Evolutionary conservation across 2,888 invertebrate genomes (phyloP).

Genomic region (Vanessa cardui): DNA sequence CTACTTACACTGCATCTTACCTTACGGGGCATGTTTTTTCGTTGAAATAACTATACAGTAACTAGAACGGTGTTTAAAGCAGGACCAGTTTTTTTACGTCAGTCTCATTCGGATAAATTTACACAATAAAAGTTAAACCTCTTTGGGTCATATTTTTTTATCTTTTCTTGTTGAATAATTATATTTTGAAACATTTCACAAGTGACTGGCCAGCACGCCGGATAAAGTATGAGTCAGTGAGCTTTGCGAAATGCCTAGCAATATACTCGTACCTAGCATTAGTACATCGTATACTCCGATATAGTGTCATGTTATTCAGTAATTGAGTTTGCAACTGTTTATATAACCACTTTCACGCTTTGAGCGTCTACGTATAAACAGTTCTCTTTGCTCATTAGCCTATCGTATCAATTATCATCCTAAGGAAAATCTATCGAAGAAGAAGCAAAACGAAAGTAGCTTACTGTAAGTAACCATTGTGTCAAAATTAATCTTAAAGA

Average conservation of each 20-base stretch:
- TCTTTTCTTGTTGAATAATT: neutral
- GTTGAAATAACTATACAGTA: too few species aligned
- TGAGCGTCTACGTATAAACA: neutral
- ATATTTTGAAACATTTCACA: neutral
- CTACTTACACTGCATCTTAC: too few species aligned
- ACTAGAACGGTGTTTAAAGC: neutral
- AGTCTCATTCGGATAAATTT: too few species aligned
- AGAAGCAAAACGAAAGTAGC: too few species aligned
- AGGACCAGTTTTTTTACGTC: too few species aligned
- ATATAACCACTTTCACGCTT: slow-evolving; percentile 62
- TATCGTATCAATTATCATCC: neutral
- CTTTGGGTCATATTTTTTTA: neutral
- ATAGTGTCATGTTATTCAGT: slow-evolving; percentile 33
- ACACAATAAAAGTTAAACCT: too few species aligned
- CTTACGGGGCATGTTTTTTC: too few species aligned
- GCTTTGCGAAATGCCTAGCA: slow-evolving; percentile 16
- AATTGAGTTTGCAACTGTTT: slow-evolving; percentile 49
- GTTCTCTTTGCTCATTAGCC: slow-evolving; percentile 23
- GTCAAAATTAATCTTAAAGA: too few species aligned
- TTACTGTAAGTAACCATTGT: too few species aligned
- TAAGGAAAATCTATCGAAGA: too few species aligned
- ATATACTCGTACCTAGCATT: slow-evolving; percentile 10
- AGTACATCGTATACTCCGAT: slow-evolving; percentile 37
- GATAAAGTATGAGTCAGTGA: slow-evolving; percentile 14
- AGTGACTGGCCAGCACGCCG: slow-evolving; percentile 9